phyloP scores from a whole-genome alignment of 2,888 invertebrate genomes.

The Apotomis capreana region DNA sequence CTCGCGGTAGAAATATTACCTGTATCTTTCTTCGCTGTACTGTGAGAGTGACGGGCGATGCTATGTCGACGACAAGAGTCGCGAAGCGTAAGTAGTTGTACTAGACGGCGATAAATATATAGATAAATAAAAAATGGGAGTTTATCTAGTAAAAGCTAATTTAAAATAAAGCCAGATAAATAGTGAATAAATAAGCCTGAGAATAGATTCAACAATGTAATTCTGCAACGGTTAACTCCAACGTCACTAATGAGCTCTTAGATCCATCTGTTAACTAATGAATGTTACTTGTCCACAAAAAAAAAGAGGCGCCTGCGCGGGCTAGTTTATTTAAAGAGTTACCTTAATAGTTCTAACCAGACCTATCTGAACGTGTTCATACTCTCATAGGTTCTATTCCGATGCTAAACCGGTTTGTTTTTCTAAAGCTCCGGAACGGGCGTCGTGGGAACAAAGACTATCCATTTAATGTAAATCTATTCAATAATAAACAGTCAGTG shows the following conservation, averaged over 20 bases:
- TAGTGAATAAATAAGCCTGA: neutral
- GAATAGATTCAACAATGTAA: neutral
- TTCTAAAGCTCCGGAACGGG: conserved; percentile 60
- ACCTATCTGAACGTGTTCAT: conserved; percentile 55
- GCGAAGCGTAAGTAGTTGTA: too few species aligned
- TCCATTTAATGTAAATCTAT: conserved; percentile 46
- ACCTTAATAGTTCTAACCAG: conserved; percentile 48
- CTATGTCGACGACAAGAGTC: too few species aligned
- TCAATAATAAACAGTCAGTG: neutral
- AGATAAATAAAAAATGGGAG: too few species aligned
- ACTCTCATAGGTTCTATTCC: conserved; percentile 58
- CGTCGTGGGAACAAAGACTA: conserved; percentile 66
- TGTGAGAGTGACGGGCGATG: too few species aligned
- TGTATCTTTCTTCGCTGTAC: too few species aligned
- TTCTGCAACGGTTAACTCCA: conserved; percentile 11
- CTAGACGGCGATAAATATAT: too few species aligned
- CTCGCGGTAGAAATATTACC: too few species aligned
- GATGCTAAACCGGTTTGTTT: conserved; percentile 71
- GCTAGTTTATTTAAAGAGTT: conserved; percentile 38
- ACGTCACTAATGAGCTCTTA: conserved; percentile 14
- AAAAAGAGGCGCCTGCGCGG: conserved; percentile 29
- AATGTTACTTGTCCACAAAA: conserved; percentile 8
- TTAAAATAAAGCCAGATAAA: neutral
- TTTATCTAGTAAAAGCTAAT: neutral
- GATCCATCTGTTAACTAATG: conserved; percentile 14